Evolutionary conservation across 37 sponge, comb jelly and placozoan genomes (phyloP).

Genomic region (Petrosia ficiformis): DNA sequence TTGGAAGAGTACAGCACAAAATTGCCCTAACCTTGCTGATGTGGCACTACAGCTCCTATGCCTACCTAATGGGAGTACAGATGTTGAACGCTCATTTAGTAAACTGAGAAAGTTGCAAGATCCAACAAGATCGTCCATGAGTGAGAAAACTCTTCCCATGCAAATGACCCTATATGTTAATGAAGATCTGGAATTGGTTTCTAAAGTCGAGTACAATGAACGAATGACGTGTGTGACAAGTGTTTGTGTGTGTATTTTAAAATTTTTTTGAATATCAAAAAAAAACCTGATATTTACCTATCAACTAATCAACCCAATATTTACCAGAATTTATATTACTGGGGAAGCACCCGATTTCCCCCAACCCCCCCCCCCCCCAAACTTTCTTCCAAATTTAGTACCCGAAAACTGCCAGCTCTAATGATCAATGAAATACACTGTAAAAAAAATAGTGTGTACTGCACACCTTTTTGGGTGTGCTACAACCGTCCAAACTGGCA

Average conservation of each 20-base stretch:
- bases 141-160: not conserved
- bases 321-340: too few relatives aligned
- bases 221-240: too few relatives aligned
- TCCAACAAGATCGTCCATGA: not conserved
- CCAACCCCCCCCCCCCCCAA: too few relatives aligned
- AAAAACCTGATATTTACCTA: too few relatives aligned
- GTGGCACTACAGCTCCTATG: not conserved
- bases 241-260: too few relatives aligned
- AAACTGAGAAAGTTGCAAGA: not conserved
- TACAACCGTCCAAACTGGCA: not conserved
- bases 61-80: not conserved
- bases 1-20: not conserved
- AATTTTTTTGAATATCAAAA: too few relatives aligned
- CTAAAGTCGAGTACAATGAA: too few relatives aligned
- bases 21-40: not conserved
- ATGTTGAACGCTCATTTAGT: not conserved
- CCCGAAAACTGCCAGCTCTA: too few relatives aligned
- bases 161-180: not conserved
- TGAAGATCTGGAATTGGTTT: not conserved
- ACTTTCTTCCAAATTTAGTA: too few relatives aligned
- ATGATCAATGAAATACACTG: not conserved
- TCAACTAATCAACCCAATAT: too few relatives aligned
- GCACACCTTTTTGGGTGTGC: not conserved
- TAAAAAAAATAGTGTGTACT: not conserved
- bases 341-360: too few relatives aligned